These are phyloP conservation scores for Psittacara wagleri DNA, from an alignment of 2,113 vertebrate species.

Conservation along the genomic window DNA sequence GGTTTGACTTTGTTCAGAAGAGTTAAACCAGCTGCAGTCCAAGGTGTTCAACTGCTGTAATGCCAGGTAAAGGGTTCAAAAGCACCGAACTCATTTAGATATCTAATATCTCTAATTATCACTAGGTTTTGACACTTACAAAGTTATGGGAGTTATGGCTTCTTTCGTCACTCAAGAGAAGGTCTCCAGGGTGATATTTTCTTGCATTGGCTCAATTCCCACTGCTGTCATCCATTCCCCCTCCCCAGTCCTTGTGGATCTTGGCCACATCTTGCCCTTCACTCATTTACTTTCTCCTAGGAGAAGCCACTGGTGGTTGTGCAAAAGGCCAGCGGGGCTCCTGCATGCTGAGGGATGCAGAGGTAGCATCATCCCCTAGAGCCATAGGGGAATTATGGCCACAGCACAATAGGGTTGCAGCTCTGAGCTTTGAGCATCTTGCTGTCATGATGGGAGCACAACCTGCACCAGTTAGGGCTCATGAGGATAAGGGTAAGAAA, in stretches of 20 bases:
- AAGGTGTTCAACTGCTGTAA: not conserved
- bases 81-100: not conserved
- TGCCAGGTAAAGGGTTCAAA: not conserved
- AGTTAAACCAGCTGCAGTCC: not conserved
- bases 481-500: fast-evolving
- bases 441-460: fast-evolving
- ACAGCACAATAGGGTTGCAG: fast-evolving
- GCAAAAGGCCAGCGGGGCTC: not conserved
- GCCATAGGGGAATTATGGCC: fast-evolving
- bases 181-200: not conserved
- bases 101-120: not conserved
- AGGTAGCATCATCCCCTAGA: not conserved
- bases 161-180: not conserved
- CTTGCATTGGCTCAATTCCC: not conserved
- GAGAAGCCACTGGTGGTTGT: not conserved
- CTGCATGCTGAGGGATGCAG: fast-evolving
- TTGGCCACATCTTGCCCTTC: not conserved
- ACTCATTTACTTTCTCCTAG: not conserved
- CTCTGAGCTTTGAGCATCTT: not conserved
- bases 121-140: not conserved
- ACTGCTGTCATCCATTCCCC: no score
- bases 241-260: fast-evolving
- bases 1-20: not conserved
- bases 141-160: not conserved
- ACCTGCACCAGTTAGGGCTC: fast-evolving